A percentile compares a stretch with the other conserved stretches of the same genome.
phyloP scores from a whole-genome alignment of 2,113 vertebrate species.

The Eublepharis macularius region DNA sequence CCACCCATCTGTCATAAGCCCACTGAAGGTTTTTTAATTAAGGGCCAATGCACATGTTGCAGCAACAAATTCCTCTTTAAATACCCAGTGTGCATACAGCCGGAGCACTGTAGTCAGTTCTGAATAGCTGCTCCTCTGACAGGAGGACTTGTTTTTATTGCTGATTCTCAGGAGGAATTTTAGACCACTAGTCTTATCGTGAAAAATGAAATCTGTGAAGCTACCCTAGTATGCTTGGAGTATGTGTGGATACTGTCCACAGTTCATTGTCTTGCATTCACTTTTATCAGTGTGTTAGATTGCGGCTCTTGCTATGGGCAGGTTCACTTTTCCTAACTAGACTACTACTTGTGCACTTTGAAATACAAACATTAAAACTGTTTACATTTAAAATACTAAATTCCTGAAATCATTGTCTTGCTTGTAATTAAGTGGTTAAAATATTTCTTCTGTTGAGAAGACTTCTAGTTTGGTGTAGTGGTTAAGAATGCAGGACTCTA shows the following conservation, averaged over 20 bases:
- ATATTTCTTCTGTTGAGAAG: too few relatives aligned
- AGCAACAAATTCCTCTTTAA: too few relatives aligned
- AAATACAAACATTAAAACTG: constrained; percentile 2
- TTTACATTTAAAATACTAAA: not conserved
- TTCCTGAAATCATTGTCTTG: not conserved
- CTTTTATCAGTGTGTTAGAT: not conserved
- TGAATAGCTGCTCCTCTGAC: too few relatives aligned
- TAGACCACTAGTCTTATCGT: too few relatives aligned
- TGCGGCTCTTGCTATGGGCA: not conserved
- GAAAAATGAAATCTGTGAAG: not conserved
- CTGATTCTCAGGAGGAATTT: too few relatives aligned
- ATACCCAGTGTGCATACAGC: too few relatives aligned
- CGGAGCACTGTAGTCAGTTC: too few relatives aligned
- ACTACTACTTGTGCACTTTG: not conserved
- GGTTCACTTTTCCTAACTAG: not conserved
- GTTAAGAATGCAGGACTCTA: too few relatives aligned
- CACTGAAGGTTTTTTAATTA: not conserved
- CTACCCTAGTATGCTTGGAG: not conserved
- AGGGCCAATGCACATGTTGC: not conserved
- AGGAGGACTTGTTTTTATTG: too few relatives aligned
- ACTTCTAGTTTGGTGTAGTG: too few relatives aligned
- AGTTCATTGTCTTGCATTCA: not conserved
- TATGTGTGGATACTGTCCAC: not conserved
- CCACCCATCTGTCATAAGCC: not conserved
- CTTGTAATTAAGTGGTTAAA: not conserved